Evolutionary conservation across 2,888 invertebrate species (phyloP), one percentile per base, ranked within the genome.

Genomic region (Carterocephalus palaemon): DNA sequence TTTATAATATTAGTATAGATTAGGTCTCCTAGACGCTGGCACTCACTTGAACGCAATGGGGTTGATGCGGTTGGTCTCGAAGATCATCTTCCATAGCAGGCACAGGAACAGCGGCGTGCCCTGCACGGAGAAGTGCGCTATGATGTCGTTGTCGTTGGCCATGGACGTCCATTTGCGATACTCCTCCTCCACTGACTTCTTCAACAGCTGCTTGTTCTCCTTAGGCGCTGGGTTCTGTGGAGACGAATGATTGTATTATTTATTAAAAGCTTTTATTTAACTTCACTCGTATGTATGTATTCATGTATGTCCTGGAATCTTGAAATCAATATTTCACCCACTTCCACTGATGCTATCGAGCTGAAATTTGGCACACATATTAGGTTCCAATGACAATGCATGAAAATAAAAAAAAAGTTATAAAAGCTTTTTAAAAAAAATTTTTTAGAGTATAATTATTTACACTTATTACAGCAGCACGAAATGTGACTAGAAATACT

Each of bases 161-260:
- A 98, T 98, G 0, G 96, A 95, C 28, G 93, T 94, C 97, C 97
- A 98, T 71, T 97, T 98, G 52, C 97, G 89, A 67, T 97, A 98
- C 67, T 98, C 98, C 65, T 97, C 96, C 62, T 97, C 97, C 0
- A 97, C 96, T 0, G 95, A 94, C 80, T 95, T 95, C 77, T 96
- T 97, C 1, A 98, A 83, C 52, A 95, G 91, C 63, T 94, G 94
- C 66, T 97, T 97, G 70, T 97, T 96, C 70, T 97, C 97, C 66
- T 93, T 92, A 0, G 93, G 92, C 1, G 93, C 92, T 49, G 91
- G 92, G 67, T 95, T 95, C 78, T 92, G 88, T 8, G 5, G 12
- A n/a, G 2, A 8, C n/a, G n/a, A 15, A 1, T 15, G 4, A 4
- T 10, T 7, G 15, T 10, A 8, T 31, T 31, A 8, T 28, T 6